Conservation (phyloP, 2,888 invertebrate genomes). For the Cheilosia grossa region DNA sequence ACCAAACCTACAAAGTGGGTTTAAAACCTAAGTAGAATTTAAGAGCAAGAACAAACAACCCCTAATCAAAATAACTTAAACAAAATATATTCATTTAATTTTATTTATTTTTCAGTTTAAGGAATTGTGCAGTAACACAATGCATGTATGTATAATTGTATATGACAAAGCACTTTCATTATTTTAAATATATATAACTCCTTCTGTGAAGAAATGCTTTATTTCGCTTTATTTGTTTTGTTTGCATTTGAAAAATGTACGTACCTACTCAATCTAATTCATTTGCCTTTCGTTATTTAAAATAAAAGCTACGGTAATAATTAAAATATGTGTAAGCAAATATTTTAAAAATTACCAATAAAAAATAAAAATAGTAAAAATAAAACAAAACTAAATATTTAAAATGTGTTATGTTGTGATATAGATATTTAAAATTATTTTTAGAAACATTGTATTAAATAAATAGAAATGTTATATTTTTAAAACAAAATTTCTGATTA, state of each 20-base stretch:
- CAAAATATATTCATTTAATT: slow-evolving; percentile 1
- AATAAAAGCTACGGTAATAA: slow-evolving; percentile 14
- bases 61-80: slow-evolving; percentile 1
- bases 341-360: slow-evolving; percentile 18
- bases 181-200: slow-evolving; percentile 29
- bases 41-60: background rate
- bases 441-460: slow-evolving; percentile 53
- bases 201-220: slow-evolving; percentile 48
- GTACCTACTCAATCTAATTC: background rate
- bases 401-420: slow-evolving; percentile 68
- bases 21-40: background rate
- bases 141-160: background rate
- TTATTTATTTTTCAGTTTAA: slow-evolving; percentile 3
- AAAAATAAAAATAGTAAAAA: slow-evolving; percentile 13
- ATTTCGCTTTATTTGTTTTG: slow-evolving; percentile 14
- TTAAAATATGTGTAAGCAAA: background rate
- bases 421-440: slow-evolving; percentile 62
- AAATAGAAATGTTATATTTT: slow-evolving; percentile 57
- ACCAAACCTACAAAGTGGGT: slow-evolving; percentile 3
- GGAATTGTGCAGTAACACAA: slow-evolving; percentile 24
- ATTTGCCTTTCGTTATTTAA: slow-evolving; percentile 27
- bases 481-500: slow-evolving; percentile 35
- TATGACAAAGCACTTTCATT: background rate
- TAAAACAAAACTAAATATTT: slow-evolving; percentile 46
- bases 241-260: slow-evolving; percentile 3